Base-by-base conservation (phyloP, 2,888 invertebrate species). In the Melinopterus prodromus region DNA sequence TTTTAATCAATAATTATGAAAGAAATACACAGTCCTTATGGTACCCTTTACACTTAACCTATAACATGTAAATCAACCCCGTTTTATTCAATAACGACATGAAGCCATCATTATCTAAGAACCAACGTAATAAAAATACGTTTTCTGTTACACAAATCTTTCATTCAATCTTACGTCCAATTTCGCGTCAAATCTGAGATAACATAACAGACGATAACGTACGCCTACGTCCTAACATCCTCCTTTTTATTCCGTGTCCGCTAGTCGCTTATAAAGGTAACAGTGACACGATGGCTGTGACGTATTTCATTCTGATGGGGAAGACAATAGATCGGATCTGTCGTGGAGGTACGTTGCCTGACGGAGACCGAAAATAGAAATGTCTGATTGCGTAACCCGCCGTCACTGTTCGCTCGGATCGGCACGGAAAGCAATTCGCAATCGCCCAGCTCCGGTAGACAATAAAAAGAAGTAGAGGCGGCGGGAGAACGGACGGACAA, bases 401-500 rank as follows among this genome's bases (percentile, higher is more conserved):
- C 53, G 5, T 12, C 53, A 4, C 53, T 3, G 26, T 26, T 26
- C 26, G 26, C 26, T 26, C 26, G 26, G 26, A 26, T 26, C 53
- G 9, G 53, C 12, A 9, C 53, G 53, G 12, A 53, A 53, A 53
- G 53, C 53, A 53, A 53, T 53, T 53, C 53, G 53, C 7, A 53
- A 53, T 12, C 53, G 53, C 12, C 12, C 9, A 12, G 53, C 9
- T 7, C 9, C 53, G 53, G 53, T 53, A 53, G 9, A 53, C 53
- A 53, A 53, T 53, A 53, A 53, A 53, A 53, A 53, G 53, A 53
- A 53, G 53, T 53, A 53, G 53, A 53, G 53, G 53, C 53, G 53
- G 53, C 26, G 26, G 26, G 26, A 26, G 26, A 26, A 53, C 82
- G 82, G 84, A 83, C 83, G 82, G 35, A 74, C 36, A 35, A 35